Percentiles rank a stretch among this genome's conserved stretches.
phyloP scores from a whole-genome alignment of 2,888 invertebrate genomes.

The Latrodectus elegans region DNA sequence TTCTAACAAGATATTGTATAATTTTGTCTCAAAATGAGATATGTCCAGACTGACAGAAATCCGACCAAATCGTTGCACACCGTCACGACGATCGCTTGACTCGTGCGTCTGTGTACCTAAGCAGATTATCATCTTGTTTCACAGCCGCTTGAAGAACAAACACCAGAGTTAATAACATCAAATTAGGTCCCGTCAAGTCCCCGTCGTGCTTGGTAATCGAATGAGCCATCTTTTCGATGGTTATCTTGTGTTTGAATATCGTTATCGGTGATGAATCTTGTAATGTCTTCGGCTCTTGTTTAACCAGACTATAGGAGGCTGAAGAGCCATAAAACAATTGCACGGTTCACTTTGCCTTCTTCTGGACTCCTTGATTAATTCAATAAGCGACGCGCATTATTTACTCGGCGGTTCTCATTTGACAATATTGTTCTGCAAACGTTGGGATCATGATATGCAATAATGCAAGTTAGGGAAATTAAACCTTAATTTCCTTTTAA shows the following conservation, averaged over 20 bases:
- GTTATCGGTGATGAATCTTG: slow-evolving; percentile 5
- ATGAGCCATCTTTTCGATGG: not conserved
- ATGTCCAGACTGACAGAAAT: not conserved
- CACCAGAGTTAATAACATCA: not conserved
- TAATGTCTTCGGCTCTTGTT: not conserved
- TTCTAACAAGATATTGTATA: too few relatives aligned
- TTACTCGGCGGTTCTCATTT: not conserved
- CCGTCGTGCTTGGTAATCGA: not conserved
- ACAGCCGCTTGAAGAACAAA: slow-evolving; percentile 3
- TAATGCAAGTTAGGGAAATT: not conserved
- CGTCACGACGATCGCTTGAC: not conserved
- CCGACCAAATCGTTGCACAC: not conserved
- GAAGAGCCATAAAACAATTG: not conserved
- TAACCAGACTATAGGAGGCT: not conserved
- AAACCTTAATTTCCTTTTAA: too few relatives aligned
- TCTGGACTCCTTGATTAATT: not conserved
- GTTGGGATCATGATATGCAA: not conserved
- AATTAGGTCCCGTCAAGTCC: not conserved
- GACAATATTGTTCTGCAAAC: not conserved
- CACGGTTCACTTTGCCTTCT: not conserved
- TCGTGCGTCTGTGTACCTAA: not conserved
- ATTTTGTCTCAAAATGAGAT: not conserved
- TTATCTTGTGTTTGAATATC: not conserved
- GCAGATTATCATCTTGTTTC: not conserved
- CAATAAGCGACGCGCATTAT: not conserved